Evolutionary conservation across 2,888 invertebrate species (phyloP).

Genomic region (Caenorhabditis doughertyi): DNA sequence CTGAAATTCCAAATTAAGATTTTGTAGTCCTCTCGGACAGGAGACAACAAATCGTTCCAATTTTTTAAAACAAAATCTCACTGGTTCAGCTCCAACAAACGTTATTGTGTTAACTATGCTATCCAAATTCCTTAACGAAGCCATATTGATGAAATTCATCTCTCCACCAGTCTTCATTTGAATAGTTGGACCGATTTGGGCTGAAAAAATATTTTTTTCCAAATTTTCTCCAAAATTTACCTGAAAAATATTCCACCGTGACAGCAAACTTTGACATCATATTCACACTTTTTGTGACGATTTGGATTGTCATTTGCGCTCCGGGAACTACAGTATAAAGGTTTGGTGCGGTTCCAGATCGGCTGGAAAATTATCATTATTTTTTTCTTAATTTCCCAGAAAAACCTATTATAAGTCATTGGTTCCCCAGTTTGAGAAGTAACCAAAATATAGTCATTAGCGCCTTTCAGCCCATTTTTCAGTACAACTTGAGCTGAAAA

Average conservation of each 20-base stretch:
- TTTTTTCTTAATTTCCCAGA: too few species aligned
- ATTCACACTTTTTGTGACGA: neutral
- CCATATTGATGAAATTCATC: neutral
- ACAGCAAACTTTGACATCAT: slow-evolving; percentile 1
- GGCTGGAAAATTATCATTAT: too few species aligned
- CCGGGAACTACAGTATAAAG: neutral
- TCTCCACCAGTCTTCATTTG: slow-evolving; percentile 1
- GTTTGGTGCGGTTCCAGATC: too few species aligned
- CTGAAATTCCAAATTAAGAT: too few species aligned
- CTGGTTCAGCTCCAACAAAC: neutral
- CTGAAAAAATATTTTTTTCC: too few species aligned
- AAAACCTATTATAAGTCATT: too few species aligned
- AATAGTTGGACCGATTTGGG: neutral
- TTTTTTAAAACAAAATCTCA: too few species aligned
- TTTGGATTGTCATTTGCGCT: neutral
- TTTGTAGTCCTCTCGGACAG: too few species aligned
- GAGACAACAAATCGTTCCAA: too few species aligned
- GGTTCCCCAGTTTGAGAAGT: too few species aligned
- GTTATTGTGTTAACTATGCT: neutral
- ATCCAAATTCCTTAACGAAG: neutral
- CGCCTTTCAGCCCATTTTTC: neutral
- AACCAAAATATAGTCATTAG: neutral
- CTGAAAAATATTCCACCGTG: neutral
- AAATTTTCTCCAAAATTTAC: too few species aligned
- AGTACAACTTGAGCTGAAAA: neutral